These are phyloP conservation scores for Rhingia rostrata DNA, from an alignment of 2,888 invertebrate species.

Conservation along the genomic window DNA sequence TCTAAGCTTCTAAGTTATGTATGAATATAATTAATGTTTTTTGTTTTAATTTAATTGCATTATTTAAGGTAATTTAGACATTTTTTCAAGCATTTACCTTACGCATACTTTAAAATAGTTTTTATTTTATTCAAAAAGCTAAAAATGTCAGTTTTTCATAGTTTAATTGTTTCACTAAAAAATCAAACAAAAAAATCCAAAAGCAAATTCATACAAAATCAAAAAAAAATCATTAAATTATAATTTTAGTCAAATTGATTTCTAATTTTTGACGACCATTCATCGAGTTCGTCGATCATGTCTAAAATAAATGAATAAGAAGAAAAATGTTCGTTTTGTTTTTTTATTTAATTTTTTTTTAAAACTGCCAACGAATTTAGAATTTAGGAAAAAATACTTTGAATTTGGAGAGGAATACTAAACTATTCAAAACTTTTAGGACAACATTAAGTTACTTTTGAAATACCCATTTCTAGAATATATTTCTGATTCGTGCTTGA, in stretches of 20 bases:
- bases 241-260: conserved; percentile 61
- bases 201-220: conserved; percentile 32
- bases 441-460: background rate
- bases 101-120: conserved; percentile 40
- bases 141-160: conserved; percentile 9
- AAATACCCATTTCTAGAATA: conserved; percentile 5
- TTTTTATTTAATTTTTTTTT: background rate
- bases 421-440: background rate
- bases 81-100: conserved; percentile 67
- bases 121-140: conserved; percentile 18
- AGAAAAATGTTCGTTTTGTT: conserved; percentile 8
- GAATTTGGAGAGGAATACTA: no score
- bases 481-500: conserved; percentile 37
- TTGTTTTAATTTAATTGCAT: conserved; percentile 20
- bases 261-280: conserved; percentile 48
- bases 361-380: no score
- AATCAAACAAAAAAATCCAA: background rate
- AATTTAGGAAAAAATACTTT: no score
- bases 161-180: background rate
- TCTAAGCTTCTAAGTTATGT: conserved; percentile 69
- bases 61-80: conserved; percentile 66
- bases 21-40: conserved; percentile 20
- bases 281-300: conserved; percentile 63
- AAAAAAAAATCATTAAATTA: conserved; percentile 12
- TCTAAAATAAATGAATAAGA: conserved; percentile 49